Evolutionary conservation across 2,888 invertebrate species (phyloP), one percentile per base, ranked within the genome.

Genomic region (Diplolepis rosae): DNA sequence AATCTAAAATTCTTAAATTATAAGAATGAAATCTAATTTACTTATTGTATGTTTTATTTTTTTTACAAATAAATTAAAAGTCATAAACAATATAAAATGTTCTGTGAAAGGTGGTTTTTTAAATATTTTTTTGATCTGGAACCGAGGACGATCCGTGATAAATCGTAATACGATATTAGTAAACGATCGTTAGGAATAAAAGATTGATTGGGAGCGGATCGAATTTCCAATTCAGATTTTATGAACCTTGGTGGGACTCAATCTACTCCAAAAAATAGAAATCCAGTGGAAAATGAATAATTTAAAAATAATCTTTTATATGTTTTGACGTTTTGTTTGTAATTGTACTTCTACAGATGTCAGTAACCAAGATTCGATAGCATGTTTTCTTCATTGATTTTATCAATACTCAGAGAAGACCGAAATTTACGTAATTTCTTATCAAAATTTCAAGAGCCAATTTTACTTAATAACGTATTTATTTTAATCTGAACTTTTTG

Each of bases 201-300:
- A 61, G 61, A n/a, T 61, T 61, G 61, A 39, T 61, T 24, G 11
- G 13, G 13, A 32, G 35, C 22, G 35, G 5, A 61, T 61, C 61
- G 13, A 61, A 24, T 61, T 61, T 6, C 35, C 61, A 61, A 61
- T 35, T 61, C 24, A 18, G 35, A 61, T 24, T 61, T n/a, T 61
- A 61, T 13, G 22, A 45, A 18, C 7, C 45, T 45, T 18, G 7
- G 2, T 45, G 15, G 18, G 7, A n/a, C 18, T 45, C 45, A 18
- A 45, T 45, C 18, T 45, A 18, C 15, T 18, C 15, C 9, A 5
- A 39, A 24, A 22, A 35, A n/a, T 24, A 39, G 35, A 61, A 24
- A 61, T 22, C 24, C 13, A 39, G 4, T 24, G 39, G 22, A 61
- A 35, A 35, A 24, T 24, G 5, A 61, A 61, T 18, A 22, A 32